Conservation (phyloP, 2,797 vertebrate species). For the Columba guinea region DNA sequence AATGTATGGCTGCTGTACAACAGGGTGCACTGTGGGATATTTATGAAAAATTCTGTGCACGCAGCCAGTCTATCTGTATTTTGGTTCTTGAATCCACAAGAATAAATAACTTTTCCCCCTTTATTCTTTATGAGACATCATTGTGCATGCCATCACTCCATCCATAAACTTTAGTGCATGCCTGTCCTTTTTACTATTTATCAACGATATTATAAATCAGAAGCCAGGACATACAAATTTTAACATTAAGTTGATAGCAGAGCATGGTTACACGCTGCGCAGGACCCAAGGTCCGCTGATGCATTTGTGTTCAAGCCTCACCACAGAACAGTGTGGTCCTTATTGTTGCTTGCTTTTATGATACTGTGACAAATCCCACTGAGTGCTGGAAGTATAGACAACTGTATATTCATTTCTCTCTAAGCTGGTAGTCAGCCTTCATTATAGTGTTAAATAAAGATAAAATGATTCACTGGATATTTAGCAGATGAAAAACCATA, state of each 20-base stretch:
- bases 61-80: conserved; percentile 66
- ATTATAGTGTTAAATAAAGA: not conserved
- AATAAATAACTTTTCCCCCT: conserved; percentile 56
- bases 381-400: not conserved
- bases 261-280: not conserved
- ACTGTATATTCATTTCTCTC: not conserved
- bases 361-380: not conserved
- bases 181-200: conserved; percentile 61
- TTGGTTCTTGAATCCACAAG: conserved; percentile 58
- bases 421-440: not conserved
- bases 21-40: conserved; percentile 73
- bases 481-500: not conserved
- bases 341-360: not conserved
- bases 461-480: not conserved
- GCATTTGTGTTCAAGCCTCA: not conserved
- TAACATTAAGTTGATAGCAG: conserved; percentile 51
- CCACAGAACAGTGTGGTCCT: not conserved
- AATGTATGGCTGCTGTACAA: conserved; percentile 75
- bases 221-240: conserved; percentile 45
- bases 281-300: not conserved
- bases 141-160: conserved; percentile 58
- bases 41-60: conserved; percentile 75
- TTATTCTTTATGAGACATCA: conserved; percentile 66
- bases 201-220: conserved; percentile 63
- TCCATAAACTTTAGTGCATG: conserved; percentile 58